Percentiles rank a stretch among this genome's conserved stretches.
Evolutionary conservation across 2,113 vertebrate genomes (phyloP).

Genomic region (Rhinoderma darwinii): DNA sequence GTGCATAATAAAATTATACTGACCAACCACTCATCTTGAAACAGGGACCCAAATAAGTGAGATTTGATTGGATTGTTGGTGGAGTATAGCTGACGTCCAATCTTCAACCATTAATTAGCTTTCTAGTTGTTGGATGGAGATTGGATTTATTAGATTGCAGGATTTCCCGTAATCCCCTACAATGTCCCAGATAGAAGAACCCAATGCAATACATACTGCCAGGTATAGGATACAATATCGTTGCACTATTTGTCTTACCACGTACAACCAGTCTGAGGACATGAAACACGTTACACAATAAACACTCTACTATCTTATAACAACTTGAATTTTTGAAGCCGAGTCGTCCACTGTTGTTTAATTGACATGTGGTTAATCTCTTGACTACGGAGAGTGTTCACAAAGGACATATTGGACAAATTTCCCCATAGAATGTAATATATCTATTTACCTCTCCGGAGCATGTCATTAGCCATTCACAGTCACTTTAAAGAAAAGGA

Average conservation of each 20-base stretch:
- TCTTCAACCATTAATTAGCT: background rate
- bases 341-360: background rate
- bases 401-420: conserved; percentile 23
- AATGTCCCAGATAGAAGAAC: background rate
- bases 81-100: background rate
- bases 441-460: conserved; percentile 28
- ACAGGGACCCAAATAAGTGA: background rate
- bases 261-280: background rate
- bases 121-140: background rate
- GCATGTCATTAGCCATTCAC: conserved; percentile 43
- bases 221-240: background rate
- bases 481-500: conserved; percentile 52
- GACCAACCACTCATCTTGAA: too few relatives aligned
- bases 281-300: background rate
- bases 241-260: background rate
- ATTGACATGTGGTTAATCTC: conserved; percentile 11
- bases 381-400: background rate
- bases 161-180: background rate
- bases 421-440: conserved; percentile 21
- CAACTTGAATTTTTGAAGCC: background rate
- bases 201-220: background rate
- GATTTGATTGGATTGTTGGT: too few relatives aligned
- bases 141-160: background rate
- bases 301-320: background rate
- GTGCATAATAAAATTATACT: too few relatives aligned